A percentile compares a stretch with the other conserved stretches of the same genome.
Evolutionary conservation across 2,797 vertebrate species (phyloP).

Genomic region (Eidolon dupreanum): DNA sequence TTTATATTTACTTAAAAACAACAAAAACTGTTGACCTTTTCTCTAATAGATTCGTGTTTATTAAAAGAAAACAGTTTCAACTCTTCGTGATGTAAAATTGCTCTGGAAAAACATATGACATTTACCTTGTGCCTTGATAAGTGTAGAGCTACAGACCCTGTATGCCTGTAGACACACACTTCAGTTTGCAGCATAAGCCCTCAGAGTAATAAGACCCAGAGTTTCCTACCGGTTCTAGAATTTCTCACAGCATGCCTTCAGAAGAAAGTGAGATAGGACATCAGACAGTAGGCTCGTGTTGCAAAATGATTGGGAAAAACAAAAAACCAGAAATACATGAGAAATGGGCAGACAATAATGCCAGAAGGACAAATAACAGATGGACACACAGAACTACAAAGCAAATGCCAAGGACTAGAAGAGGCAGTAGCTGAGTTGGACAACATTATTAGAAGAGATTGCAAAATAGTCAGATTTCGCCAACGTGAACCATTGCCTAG

Average conservation of each 20-base stretch:
- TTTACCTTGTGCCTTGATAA: not conserved
- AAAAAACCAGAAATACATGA: slow-evolving; percentile 14
- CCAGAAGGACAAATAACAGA: slow-evolving; percentile 88
- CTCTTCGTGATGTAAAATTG: not conserved
- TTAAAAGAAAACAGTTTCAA: not conserved
- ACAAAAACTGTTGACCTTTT: not conserved
- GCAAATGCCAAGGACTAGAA: slow-evolving; percentile 84
- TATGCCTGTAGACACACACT: accelerated
- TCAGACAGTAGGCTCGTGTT: not conserved
- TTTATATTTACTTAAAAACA: not conserved
- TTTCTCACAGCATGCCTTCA: not conserved
- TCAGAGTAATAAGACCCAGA: not conserved
- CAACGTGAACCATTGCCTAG: slow-evolving; percentile 59
- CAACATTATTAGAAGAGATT: slow-evolving; percentile 76
- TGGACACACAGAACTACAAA: slow-evolving; percentile 86
- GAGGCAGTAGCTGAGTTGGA: slow-evolving; percentile 82
- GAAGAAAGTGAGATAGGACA: not conserved
- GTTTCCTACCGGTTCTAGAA: not conserved
- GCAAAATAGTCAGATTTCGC: slow-evolving; percentile 78
- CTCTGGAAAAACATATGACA: not conserved
- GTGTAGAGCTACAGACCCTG: accelerated
- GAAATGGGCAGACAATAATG: slow-evolving; percentile 77
- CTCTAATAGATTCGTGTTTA: not conserved
- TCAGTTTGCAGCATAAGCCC: not conserved
- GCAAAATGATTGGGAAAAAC: not conserved